Base-by-base conservation (phyloP, 2,888 invertebrate species). In the Apomyelois bistriatella region DNA sequence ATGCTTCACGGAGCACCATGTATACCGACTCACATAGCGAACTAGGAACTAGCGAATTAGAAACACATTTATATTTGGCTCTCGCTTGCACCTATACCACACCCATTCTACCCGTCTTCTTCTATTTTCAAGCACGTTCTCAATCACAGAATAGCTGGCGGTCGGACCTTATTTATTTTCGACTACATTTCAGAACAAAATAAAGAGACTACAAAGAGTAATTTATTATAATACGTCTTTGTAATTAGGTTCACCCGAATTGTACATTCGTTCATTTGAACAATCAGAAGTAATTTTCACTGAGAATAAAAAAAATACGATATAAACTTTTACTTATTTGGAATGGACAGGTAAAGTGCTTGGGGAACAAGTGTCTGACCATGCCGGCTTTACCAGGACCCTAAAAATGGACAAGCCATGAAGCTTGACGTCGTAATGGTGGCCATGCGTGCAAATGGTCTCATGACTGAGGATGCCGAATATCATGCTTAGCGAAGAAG, bases 71-170 rank as follows among this genome's bases (percentile, higher is more conserved):
- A 12, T 30, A 3, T 32, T 28, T 43, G 12, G 16, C 1, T 35
- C 42, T 54, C 54, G 55, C 55, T 56, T 8, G 35, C 41, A 59
- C 32, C 48, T 28, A 6, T 30, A 38, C 51, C 48, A n/a, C 48
- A 38, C 51, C 40, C 22, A 8, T 22, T 46, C 57, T 55, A 66
- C 67, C 66, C 62, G 57, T 57, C 67, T 52, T 57, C 55, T 56
- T 53, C 62, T 64, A 65, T 65, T 67, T 65, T 64, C 59, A 64
- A 62, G 71, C 79, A 79, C 78, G 79, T 76, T 73, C 71, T 70
- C 75, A 77, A 80, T 79, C 76, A 74, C 62, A 53, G 66, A 64
- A 78, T 75, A 72, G 73, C 68, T 66, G 58, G 64, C 61, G 64
- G 70, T 62, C 58, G 53, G 43, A 52, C 41, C 53, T 51, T 52